Evolutionary conservation across 2,797 vertebrate genomes (phyloP).

Genomic region (Sitta carolinensis): DNA sequence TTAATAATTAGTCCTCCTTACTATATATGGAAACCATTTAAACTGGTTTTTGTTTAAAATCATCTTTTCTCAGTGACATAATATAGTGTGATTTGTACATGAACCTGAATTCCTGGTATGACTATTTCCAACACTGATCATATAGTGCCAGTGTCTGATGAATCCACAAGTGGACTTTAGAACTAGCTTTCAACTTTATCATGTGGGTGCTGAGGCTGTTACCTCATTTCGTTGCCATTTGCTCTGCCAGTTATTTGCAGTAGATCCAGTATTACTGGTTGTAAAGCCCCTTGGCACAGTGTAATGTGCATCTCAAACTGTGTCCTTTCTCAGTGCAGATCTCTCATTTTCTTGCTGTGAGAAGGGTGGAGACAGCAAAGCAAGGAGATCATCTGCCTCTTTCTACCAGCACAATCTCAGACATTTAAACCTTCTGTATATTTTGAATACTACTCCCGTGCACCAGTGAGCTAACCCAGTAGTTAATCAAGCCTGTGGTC

Average conservation of each 20-base stretch:
- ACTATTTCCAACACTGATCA: neutral
- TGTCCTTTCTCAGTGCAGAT: neutral
- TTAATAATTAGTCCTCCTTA: neutral
- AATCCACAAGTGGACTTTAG: neutral
- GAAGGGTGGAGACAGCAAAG: neutral
- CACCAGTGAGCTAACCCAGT: neutral
- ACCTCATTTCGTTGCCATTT: neutral
- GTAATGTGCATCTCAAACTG: neutral
- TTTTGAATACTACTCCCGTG: neutral
- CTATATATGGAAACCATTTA: neutral
- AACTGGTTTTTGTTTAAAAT: neutral
- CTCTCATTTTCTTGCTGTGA: neutral
- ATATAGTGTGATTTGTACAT: neutral
- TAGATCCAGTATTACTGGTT: neutral
- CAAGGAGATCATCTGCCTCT: neutral
- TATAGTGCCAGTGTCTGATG: neutral
- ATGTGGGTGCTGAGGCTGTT: neutral
- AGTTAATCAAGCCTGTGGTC: neutral
- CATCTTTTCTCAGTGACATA: neutral
- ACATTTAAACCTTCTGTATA: neutral
- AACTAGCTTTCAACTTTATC: neutral
- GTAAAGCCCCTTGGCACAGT: neutral
- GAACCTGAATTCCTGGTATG: neutral
- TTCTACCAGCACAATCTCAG: neutral
- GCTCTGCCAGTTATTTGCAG: neutral